Base-by-base conservation (phyloP, 2,888 invertebrate genomes). In the Endotricha flammealis region DNA sequence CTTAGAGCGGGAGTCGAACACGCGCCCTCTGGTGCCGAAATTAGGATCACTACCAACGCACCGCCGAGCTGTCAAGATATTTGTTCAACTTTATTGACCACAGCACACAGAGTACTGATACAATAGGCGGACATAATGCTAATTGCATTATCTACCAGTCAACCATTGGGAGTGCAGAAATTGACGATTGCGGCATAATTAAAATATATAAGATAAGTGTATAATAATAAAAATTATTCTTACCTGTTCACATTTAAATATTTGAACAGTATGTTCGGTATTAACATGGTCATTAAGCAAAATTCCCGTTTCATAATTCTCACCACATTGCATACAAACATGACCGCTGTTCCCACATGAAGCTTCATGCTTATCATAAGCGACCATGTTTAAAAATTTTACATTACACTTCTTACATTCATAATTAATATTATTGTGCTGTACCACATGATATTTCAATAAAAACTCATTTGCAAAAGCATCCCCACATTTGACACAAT, bases 321-420 rank as follows among this genome's bases (percentile, higher is more conserved):
- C 44, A 0, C 63, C 63, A 25, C 63, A 64, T 17, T 47, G 51
- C 0, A 44, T 12, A 5, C 63, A 64, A 8, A 44, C 29, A 7
- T 33, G 25, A 7, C 2, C 31, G 9, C 3, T n/a, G n/a, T n/a
- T 23, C 1, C 6, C 31, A 31, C 16, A 14, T 16, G 14, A 9
- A 29, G 12, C 10, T 22, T 20, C 12, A 12, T 39, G 39, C 4
- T 17, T 17, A 24, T 23, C 11, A 7, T 30, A 20, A 1, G 36
- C 39, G 7, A 13, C 31, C 1, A 28, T 12, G 7, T 17, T 33
- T 5, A 31, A 31, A 20, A 39, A 37, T 7, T 35, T 29, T 0
- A 30, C 25, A 1, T 22, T 36, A 27, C 36, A 43, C 9, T 23
- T 32, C 6, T 37, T 36, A 31, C 41, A 41, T 7, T 39, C 34